Evolutionary conservation across 1,140 invertebrate species (phyloP), one percentile per base, ranked within the genome.

Genomic region (Physella acuta): DNA sequence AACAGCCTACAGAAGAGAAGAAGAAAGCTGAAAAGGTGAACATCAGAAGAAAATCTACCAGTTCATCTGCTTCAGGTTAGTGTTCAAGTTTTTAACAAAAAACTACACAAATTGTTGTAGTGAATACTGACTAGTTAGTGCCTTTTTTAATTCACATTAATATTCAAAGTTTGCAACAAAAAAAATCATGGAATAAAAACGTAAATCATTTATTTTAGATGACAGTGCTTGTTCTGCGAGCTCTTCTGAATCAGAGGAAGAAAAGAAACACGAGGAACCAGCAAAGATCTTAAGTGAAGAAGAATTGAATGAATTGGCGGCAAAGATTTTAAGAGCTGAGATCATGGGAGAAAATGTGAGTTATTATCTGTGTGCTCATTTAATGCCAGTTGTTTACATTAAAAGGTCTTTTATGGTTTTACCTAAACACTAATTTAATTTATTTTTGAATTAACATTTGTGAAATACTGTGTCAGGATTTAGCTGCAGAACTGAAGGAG

Each of bases 321-420:
- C 94, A 20, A 94, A 92, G 86, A 89, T 95, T 70, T 84, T 97
- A 0, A 95, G 94, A 87, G 94, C 94, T 34, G 94, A 97, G 88
- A 74, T 87, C 71, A 89, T 94, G 86, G 94, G 94, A 51, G 90
- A 97, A 82, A 83, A 81, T 63, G 89, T 89, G 76, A 80, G 82
- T 75, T 71, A 24, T 55, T 30, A 37, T 55, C 24, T 30, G 3
- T 39, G 17, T 62, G n/a, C 20, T 39, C 11, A 62, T 8, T 26
- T 62, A 14, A 5, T 62, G n/a, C 3, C 4, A 17, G 28, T 59
- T 59, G 53, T 59, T 59, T 28, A 5, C 28, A 30, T 17, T 59
- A 17, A 24, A 8, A 56, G 24, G 17, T 60, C 30, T 60, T 33
- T 36, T 60, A 33, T 60, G 28, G 8, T 60, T 60, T 16, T 55